These are phyloP conservation scores for Criorhina ranunculi DNA, from an alignment of 2,888 invertebrate genomes.

Conservation along the genomic window DNA sequence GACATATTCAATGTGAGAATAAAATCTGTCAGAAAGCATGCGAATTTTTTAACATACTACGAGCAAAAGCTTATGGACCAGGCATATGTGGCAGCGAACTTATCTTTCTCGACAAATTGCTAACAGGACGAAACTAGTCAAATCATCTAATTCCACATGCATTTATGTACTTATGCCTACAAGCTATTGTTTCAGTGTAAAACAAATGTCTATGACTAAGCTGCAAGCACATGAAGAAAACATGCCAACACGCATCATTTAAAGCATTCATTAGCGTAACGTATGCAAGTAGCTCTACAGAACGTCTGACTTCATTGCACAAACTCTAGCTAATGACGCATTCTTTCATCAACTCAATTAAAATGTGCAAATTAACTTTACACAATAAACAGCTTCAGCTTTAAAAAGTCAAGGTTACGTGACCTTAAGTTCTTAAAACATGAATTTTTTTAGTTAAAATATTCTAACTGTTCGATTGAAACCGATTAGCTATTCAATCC, in stretches of 20 bases:
- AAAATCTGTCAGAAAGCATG: no score
- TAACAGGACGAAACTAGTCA: background rate
- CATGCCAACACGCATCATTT: background rate
- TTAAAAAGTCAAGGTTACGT: background rate
- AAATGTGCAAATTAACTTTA: background rate
- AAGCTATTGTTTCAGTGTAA: no score
- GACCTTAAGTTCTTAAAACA: background rate
- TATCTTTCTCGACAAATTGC: no score
- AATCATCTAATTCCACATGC: no score
- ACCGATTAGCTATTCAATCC: background rate
- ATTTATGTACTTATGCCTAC: no score
- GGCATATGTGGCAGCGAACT: no score
- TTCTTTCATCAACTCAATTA: background rate
- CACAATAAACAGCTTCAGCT: background rate
- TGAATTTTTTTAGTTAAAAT: background rate
- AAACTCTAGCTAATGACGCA: constrained; percentile 18
- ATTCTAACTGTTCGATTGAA: background rate
- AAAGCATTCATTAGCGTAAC: background rate
- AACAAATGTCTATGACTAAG: background rate
- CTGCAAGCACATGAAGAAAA: no score
- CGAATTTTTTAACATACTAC: no score
- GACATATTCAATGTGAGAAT: no score
- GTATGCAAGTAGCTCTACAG: background rate
- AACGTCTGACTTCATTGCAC: constrained; percentile 25
- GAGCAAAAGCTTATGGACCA: no score